Percentiles rank a stretch among this genome's conserved stretches.
Evolutionary conservation across 2,888 invertebrate species (phyloP).

Genomic region (Eledone cirrhosa): DNA sequence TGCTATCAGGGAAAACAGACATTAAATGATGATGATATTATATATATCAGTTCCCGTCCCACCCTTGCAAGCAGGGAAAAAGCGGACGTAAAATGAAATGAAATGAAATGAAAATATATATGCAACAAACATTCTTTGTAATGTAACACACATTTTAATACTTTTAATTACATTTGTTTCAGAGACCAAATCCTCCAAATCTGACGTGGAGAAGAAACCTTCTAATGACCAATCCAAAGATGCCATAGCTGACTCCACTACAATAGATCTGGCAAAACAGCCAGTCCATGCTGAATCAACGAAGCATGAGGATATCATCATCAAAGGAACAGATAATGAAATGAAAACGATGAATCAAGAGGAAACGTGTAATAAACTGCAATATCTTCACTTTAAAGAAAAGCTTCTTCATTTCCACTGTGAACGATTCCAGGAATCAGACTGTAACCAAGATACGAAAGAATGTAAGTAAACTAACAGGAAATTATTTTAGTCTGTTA

Average conservation of each 20-base stretch:
- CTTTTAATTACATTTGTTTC: no score
- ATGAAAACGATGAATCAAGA: conserved; percentile 29
- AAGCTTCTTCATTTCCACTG: conserved; percentile 57
- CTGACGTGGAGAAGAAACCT: no score
- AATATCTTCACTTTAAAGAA: conserved; percentile 54
- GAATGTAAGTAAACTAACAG: conserved; percentile 36
- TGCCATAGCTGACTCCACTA: conserved; percentile 14
- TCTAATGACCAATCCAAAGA: background rate
- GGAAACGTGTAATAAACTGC: conserved; percentile 46
- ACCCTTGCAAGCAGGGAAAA: no score
- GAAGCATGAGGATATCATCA: background rate
- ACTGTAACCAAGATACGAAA: conserved; percentile 48
- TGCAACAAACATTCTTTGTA: no score
- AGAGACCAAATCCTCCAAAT: no score
- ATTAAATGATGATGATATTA: no score
- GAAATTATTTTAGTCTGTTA: background rate
- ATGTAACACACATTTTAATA: no score
- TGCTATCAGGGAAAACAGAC: no score
- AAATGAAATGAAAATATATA: no score
- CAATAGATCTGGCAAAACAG: background rate
- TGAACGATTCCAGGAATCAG: conserved; percentile 50
- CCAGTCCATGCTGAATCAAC: background rate
- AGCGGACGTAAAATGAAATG: no score
- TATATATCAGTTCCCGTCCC: no score
- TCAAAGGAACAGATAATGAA: background rate